phyloP scores from a whole-genome alignment of 2,888 invertebrate species.

The Hetaerina titia region DNA sequence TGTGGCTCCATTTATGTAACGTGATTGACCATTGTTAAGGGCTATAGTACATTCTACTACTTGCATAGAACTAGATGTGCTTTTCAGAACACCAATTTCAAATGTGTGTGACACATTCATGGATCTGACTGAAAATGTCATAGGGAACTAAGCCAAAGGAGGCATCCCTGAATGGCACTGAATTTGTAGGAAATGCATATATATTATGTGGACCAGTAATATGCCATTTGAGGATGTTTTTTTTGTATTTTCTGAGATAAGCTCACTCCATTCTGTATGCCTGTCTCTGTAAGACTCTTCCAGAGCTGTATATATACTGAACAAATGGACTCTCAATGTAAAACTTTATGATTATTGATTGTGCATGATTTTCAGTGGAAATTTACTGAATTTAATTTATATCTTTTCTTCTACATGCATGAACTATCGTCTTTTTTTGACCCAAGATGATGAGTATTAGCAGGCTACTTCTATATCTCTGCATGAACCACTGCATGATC shows the following conservation, averaged over 20 bases:
- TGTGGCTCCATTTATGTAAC: neutral
- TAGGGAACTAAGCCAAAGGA: neutral
- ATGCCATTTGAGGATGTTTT: neutral
- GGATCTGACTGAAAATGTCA: neutral
- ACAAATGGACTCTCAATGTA: neutral
- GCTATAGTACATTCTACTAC: conserved; percentile 4
- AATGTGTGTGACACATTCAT: neutral
- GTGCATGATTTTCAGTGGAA: neutral
- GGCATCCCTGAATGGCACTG: no score
- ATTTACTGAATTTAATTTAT: conserved; percentile 15
- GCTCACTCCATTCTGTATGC: neutral
- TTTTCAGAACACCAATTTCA: neutral
- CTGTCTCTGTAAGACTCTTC: neutral
- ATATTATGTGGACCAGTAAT: neutral
- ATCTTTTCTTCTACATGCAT: conserved; percentile 47
- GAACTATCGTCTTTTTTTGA: conserved; percentile 41
- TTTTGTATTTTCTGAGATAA: neutral
- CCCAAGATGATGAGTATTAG: conserved; percentile 44
- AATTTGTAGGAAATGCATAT: neutral
- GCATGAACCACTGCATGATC: conserved; percentile 44
- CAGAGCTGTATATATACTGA: neutral
- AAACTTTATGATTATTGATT: neutral
- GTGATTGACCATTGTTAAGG: neutral
- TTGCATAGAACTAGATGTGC: neutral
- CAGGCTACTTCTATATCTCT: conserved; percentile 10